Base-by-base conservation (phyloP, 53 echinoderm and acorn worm genomes). In the Luidia sarsii region DNA sequence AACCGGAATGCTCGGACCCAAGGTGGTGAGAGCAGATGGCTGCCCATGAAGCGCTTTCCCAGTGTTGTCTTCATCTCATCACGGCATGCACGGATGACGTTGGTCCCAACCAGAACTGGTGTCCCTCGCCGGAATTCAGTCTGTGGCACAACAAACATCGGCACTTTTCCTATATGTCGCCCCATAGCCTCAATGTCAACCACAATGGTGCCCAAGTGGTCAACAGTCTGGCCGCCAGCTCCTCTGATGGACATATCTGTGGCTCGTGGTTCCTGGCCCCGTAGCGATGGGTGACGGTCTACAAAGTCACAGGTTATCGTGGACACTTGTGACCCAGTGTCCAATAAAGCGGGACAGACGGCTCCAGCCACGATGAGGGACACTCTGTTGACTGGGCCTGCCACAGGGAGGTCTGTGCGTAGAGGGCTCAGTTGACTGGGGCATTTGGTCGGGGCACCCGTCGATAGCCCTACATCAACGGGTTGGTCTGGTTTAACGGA, bases 261-360 rank as follows among this genome's bases (percentile, higher is more conserved):
- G 2, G 27, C 33, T 9, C 25, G 79, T 27, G 27, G 60, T 2
- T 27, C 2, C 13, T 38, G 45, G 4, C 19, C 16, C 15, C 31
- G 33, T 6, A 60, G 64, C 33, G 16, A 20, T 2, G 74, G 63
- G 3, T 62, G 81, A 11, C 22, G 13, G 36, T 53, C 5, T 1
- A 32, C 28, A 39, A 69, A 85, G 0, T 50, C 51, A 5, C 48
- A 13, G 2, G 64, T 13, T 3, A 73, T 39, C 7, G 65, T 74
- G 27, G 67, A 64, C 5, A 85, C 84, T 22, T 85, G 74, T 2
- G 85, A 85, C 15, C 85, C 85, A 3, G 85, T 74, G 32, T 85
- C 85, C 3, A 84, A 14, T 2, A 85, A 30, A 22, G 56, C 65
- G 7, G 6, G n/a, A 46, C 85, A 85, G 2, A 30, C 25, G 21